Conservation (phyloP, 2,888 invertebrate genomes). For the Pheosia tremula region DNA sequence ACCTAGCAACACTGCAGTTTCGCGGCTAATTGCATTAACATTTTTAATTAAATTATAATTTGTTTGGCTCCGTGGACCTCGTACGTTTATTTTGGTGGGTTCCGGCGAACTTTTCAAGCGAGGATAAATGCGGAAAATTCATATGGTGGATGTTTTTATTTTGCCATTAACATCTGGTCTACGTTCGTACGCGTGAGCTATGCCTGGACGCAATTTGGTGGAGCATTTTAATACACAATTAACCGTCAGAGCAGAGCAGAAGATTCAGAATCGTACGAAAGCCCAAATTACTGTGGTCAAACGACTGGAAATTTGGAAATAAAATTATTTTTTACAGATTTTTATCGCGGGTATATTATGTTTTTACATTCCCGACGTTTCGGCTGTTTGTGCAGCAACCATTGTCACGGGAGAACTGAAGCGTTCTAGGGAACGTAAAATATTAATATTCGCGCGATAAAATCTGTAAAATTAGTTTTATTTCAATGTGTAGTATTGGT, state of each 20-base stretch:
- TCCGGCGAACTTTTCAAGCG: neutral
- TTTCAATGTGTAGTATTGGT: no score
- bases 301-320: no score
- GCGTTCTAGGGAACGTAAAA: no score
- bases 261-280: no score
- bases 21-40: slow-evolving; percentile 43
- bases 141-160: neutral
- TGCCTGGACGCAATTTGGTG: neutral
- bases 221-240: no score
- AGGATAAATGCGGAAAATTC: neutral
- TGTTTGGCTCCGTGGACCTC: neutral
- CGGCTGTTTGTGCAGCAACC: slow-evolving; percentile 12
- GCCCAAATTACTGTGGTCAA: no score
- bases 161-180: neutral
- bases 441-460: no score
- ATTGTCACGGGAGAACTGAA: neutral
- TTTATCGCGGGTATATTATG: no score
- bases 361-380: no score
- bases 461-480: no score
- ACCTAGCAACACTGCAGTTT: slow-evolving; percentile 15
- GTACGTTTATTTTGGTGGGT: neutral
- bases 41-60: slow-evolving; percentile 39
- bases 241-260: no score
- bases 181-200: neutral
- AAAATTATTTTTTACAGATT: no score